Evolutionary conservation across 2,888 invertebrate genomes (phyloP), one percentile per base, ranked within the genome.

Genomic region (Helicoverpa assulta): DNA sequence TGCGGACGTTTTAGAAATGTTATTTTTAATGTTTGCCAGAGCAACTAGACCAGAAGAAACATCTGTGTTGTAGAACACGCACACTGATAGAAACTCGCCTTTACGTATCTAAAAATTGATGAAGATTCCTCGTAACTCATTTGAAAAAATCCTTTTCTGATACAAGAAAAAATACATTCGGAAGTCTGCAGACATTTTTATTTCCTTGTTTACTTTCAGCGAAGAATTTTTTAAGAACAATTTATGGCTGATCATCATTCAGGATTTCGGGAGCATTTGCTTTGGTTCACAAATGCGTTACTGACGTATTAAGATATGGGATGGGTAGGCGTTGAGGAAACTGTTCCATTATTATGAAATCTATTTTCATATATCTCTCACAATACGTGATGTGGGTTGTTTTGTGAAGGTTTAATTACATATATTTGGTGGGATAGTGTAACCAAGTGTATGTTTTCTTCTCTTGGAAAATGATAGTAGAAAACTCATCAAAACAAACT

Each of bases 211-310:
- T 81, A 61, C 65, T 50, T 16, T 8, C 2, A 12, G 0, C 14
- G 19, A 14, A 14, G 51, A 5, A 56, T 68, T 67, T 68, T 80
- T 52, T 66, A 21, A 68, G 59, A 53, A 72, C 26, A 72, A 78
- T 77, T 68, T 78, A 78, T 72, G 51, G 73, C 16, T 55, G 29
- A 40, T 50, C 73, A 66, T 78, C 55, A 78, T 54, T 81, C 78
- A 80, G 55, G 78, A 68, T 73, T 66, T 18, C 51, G 54, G 55
- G 43, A 81, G 18, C 63, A 57, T 55, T 66, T 65, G 63, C 33
- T 54, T 53, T 37, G 56, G 40, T 50, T 62, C 8, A 59, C 61
- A 62, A 76, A 76, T 69, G 64, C n/a, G 58, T 65, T 74, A 54
- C 40, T n/a, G 57, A 18, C 6, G 26, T 55, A 58, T 62, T 59